These are phyloP conservation scores for Diplosoma virens DNA, from an alignment of 23 tunicate species.

Conservation along the genomic window DNA sequence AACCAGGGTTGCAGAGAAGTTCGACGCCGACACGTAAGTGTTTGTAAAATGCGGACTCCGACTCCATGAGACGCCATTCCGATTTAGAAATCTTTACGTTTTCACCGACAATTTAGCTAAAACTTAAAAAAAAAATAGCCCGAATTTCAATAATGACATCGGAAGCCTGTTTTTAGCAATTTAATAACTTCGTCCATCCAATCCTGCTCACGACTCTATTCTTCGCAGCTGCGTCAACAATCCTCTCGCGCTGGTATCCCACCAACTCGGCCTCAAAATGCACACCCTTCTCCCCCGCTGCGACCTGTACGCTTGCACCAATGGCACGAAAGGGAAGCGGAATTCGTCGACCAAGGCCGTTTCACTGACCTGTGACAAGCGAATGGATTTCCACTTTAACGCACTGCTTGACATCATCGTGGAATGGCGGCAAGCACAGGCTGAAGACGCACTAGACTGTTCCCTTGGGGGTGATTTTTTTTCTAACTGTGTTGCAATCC, in stretches of 20 bases:
- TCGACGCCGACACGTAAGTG: no score
- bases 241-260: conserved; percentile 72
- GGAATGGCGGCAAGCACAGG: conserved; percentile 84
- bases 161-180: no score
- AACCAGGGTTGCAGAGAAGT: no score
- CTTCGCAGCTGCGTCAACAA: conserved; percentile 68
- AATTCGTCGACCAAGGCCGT: conserved; percentile 32
- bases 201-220: no score
- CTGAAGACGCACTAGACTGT: conserved; percentile 51
- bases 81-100: no score
- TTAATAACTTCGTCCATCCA: no score
- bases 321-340: background rate
- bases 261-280: conserved; percentile 65
- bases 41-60: no score
- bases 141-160: no score
- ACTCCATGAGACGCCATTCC: no score
- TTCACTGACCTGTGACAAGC: conserved; percentile 59
- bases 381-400: conserved; percentile 92
- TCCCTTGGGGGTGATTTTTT: conserved; percentile 78
- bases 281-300: conserved; percentile 67
- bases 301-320: conserved; percentile 52
- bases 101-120: no score
- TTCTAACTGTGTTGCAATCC: no score
- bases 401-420: conserved; percentile 77
- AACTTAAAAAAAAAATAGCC: no score